A percentile compares a stretch with the other conserved stretches of the same genome.
Conservation (phyloP, 2,113 vertebrate genomes). For the Aptenodytes patagonicus region DNA sequence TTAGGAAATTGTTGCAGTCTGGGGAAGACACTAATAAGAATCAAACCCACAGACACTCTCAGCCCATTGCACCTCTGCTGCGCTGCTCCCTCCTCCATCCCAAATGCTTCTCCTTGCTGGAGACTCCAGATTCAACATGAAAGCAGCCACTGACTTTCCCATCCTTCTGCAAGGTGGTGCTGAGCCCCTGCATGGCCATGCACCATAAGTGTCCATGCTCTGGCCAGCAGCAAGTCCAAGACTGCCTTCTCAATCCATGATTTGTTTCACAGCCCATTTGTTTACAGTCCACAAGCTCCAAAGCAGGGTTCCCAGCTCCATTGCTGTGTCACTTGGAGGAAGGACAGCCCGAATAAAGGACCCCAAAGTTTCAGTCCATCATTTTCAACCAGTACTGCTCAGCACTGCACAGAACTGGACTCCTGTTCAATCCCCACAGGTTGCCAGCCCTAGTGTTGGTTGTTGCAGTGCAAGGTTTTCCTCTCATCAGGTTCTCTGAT, state of each 20-base stretch:
- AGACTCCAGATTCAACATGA: not conserved
- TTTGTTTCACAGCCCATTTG: not conserved
- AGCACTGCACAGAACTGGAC: not conserved
- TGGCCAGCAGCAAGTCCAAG: not conserved
- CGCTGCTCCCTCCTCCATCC: not conserved
- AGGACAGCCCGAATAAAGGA: not conserved
- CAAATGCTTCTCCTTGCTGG: not conserved
- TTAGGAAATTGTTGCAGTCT: not conserved
- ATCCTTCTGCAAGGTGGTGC: not conserved
- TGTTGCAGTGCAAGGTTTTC: fast-evolving
- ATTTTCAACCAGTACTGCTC: not conserved
- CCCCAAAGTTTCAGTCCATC: too few species aligned
- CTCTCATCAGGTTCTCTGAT: not conserved
- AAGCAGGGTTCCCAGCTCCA: not conserved
- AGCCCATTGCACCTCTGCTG: not conserved
- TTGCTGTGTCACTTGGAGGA: fast-evolving
- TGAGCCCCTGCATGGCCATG: not conserved
- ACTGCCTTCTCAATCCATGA: fast-evolving
- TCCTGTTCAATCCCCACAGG: fast-evolving
- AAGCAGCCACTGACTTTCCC: not conserved
- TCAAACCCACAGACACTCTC: not conserved
- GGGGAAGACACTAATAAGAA: not conserved
- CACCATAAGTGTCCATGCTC: fast-evolving
- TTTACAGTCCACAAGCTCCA: not conserved
- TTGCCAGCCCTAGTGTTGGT: fast-evolving